Conservation (phyloP, 2,113 vertebrate species). For the Chroicocephalus ridibundus region DNA sequence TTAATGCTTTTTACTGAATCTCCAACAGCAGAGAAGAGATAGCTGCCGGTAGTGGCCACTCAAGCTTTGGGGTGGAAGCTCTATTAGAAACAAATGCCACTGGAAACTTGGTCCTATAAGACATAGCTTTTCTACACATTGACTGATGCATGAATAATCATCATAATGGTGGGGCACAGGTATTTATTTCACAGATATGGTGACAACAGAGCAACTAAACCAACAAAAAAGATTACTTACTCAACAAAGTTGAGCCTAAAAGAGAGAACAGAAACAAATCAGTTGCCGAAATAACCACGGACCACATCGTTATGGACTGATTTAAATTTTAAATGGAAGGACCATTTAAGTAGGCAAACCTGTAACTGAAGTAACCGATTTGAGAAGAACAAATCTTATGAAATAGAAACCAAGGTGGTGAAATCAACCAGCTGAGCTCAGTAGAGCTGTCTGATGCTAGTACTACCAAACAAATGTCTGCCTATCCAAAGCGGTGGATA, state of each 20-base stretch:
- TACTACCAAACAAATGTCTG: neutral
- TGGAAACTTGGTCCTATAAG: neutral
- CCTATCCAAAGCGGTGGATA: neutral
- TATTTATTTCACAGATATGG: neutral
- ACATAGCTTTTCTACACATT: neutral
- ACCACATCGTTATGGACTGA: neutral
- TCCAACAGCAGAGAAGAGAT: neutral
- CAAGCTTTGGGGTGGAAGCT: neutral
- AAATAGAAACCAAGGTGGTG: neutral
- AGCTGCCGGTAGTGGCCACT: neutral
- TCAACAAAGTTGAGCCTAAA: neutral
- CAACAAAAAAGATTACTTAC: neutral
- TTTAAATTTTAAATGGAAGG: neutral
- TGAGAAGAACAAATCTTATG: neutral
- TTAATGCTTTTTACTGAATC: neutral
- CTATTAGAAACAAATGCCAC: neutral
- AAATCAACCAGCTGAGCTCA: neutral
- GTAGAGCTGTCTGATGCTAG: neutral
- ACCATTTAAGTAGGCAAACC: neutral
- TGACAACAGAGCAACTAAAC: neutral
- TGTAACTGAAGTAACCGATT: neutral
- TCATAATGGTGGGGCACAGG: neutral
- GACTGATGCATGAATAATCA: neutral
- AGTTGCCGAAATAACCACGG: neutral
- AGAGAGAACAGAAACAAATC: neutral